phyloP scores from a whole-genome alignment of 2,888 invertebrate species.

The Tiliacea aurago region DNA sequence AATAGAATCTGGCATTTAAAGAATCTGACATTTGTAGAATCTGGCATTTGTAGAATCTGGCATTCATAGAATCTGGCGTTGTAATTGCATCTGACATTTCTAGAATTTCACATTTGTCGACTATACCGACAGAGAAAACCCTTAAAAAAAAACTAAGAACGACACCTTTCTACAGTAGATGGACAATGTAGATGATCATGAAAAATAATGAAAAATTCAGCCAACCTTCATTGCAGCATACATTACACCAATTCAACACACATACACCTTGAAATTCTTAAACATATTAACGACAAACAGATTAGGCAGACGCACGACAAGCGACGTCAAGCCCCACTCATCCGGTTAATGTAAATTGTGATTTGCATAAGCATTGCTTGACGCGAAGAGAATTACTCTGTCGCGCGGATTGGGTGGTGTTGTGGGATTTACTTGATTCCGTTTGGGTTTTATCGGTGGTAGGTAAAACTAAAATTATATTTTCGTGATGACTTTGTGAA shows the following conservation, averaged over 20 bases:
- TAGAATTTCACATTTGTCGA: no score
- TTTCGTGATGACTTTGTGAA: neutral
- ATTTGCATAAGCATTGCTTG: constrained; percentile 80
- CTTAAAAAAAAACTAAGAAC: no score
- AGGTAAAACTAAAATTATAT: neutral
- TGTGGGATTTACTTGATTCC: constrained; percentile 19
- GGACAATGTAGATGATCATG: neutral
- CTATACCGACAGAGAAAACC: no score
- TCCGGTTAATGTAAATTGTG: constrained; percentile 73
- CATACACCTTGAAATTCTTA: constrained; percentile 32
- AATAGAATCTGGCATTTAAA: no score
- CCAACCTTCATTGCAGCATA: neutral
- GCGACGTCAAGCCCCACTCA: constrained; percentile 53
- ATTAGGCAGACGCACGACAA: constrained; percentile 63
- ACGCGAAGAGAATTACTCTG: constrained; percentile 61
- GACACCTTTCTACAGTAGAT: no score
- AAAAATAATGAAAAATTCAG: neutral
- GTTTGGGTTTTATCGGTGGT: constrained; percentile 15
- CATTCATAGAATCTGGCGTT: no score
- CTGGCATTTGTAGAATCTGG: no score
- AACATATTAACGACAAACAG: constrained; percentile 55
- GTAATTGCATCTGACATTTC: no score
- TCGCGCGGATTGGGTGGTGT: constrained; percentile 42
- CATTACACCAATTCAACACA: constrained; percentile 11
- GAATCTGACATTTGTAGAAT: no score